These are phyloP conservation scores for Diarsia dahlii DNA, from an alignment of 2,888 invertebrate species.

Conservation along the genomic window DNA sequence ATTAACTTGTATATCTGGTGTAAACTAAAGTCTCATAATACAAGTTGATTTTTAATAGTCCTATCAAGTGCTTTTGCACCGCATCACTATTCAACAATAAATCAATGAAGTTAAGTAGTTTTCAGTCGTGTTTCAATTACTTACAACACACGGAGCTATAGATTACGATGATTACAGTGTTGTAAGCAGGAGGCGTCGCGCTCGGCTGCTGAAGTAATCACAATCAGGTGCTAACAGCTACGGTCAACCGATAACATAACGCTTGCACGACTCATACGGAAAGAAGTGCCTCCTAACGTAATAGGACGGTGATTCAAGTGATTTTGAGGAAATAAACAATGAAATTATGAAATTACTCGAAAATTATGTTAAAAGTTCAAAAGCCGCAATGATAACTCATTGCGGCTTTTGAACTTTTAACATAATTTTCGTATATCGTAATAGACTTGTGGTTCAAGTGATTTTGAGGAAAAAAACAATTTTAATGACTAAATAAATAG, in stretches of 20 bases:
- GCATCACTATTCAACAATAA: neutral
- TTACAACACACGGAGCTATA: constrained; percentile 21
- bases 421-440: no score
- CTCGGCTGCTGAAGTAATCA: constrained; percentile 31
- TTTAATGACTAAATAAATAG: neutral
- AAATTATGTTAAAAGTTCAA: neutral
- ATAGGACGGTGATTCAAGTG: neutral
- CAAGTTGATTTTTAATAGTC: neutral
- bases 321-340: neutral
- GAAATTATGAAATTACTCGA: neutral
- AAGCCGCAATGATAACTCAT: no score
- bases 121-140: constrained; percentile 9
- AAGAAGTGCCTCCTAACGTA: neutral
- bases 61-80: neutral
- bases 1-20: neutral
- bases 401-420: no score
- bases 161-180: constrained; percentile 26
- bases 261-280: neutral
- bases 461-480: neutral
- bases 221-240: constrained; percentile 40
- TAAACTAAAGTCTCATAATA: neutral
- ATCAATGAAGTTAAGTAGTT: neutral
- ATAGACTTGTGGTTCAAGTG: neutral
- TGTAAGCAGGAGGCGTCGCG: constrained; percentile 26
- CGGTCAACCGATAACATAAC: neutral